Evolutionary conservation across 2,797 vertebrate genomes (phyloP).

Genomic region (Paratrypauchen microcephalus): DNA sequence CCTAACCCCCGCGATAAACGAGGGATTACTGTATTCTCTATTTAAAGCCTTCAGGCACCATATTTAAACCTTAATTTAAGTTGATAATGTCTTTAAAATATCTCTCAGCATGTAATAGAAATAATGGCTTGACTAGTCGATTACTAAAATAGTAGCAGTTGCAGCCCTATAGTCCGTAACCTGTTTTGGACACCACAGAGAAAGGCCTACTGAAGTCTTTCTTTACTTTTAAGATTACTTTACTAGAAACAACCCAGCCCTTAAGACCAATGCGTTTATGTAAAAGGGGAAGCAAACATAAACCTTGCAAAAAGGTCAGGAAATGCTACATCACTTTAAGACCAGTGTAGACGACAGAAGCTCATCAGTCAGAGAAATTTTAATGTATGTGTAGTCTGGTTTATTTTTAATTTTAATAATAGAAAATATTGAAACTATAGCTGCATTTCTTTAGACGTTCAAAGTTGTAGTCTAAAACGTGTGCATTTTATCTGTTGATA

Average conservation of each 20-base stretch:
- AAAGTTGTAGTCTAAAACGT: not conserved
- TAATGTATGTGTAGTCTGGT: not conserved
- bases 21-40: too few species aligned
- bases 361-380: not conserved
- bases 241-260: not conserved
- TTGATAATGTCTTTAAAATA: too few species aligned
- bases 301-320: not conserved
- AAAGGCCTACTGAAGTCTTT: not conserved
- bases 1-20: too few species aligned
- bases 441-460: not conserved
- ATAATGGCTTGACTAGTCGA: too few species aligned
- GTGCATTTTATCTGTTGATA: constrained; percentile 40
- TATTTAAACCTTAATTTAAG: too few species aligned
- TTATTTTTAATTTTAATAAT: not conserved
- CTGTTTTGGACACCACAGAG: not conserved
- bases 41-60: too few species aligned
- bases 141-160: too few species aligned
- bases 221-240: not conserved
- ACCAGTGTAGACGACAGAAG: not conserved
- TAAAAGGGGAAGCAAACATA: not conserved
- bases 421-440: not conserved
- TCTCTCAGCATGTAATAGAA: too few species aligned
- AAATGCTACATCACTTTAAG: not conserved
- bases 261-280: not conserved
- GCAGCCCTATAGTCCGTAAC: not conserved